A percentile compares a stretch with the other conserved stretches of the same genome.
Conservation (phyloP, 2,797 vertebrate species). For the Crypturellus tataupa region DNA sequence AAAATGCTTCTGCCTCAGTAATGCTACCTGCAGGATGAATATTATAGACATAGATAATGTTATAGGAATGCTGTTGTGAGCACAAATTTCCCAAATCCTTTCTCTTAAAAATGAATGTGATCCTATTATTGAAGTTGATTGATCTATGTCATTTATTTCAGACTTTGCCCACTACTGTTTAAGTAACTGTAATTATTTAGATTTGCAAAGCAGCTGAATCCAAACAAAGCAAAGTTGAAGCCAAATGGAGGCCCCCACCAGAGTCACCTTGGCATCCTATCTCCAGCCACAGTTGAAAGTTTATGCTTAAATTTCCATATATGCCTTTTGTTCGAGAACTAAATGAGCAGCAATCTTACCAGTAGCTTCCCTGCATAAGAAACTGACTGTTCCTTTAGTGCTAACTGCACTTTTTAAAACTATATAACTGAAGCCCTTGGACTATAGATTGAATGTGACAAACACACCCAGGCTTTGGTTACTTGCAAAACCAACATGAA, state of each 20-base stretch:
- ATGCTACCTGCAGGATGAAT: background rate
- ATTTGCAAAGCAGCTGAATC: background rate
- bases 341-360: background rate
- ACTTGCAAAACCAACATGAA: slow-evolving; percentile 84
- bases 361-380: background rate
- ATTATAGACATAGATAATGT: too few relatives aligned
- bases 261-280: fast-evolving
- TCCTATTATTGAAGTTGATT: background rate
- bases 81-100: background rate
- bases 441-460: slow-evolving; percentile 82
- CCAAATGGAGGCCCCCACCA: background rate
- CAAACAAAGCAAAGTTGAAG: background rate
- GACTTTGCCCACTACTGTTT: background rate
- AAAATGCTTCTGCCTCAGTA: background rate
- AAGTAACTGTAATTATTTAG: background rate
- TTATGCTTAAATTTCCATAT: background rate
- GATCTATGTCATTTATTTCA: background rate
- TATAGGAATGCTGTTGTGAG: background rate
- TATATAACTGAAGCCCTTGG: slow-evolving; percentile 77
- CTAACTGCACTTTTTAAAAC: background rate
- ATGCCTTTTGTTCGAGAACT: background rate
- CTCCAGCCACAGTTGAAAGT: background rate
- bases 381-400: background rate
- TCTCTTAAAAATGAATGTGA: background rate
- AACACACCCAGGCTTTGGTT: slow-evolving; percentile 83